Percentiles rank a stretch among this genome's conserved stretches.
Evolutionary conservation across 92 coral and sea anemone species (phyloP).

Genomic region (Galaxea fascicularis): DNA sequence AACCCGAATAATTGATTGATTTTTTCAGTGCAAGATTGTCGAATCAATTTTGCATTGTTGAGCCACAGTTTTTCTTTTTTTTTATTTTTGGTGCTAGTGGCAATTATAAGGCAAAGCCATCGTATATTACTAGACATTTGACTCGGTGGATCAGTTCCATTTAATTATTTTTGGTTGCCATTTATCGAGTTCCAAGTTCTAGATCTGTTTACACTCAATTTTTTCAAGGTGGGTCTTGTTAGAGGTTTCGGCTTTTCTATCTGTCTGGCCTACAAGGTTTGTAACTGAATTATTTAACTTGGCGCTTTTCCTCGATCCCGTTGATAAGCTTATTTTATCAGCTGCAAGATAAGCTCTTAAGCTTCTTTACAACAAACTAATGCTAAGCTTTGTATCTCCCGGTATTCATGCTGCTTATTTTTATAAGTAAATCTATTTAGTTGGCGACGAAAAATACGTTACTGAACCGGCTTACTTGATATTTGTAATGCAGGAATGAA

Average conservation of each 20-base stretch:
- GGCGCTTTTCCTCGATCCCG: background rate
- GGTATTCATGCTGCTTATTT: background rate
- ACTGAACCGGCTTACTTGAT: background rate
- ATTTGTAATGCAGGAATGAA: background rate
- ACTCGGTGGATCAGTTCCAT: too few species aligned
- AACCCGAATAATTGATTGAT: too few species aligned
- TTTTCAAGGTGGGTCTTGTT: background rate
- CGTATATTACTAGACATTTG: too few species aligned
- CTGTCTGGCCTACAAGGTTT: background rate
- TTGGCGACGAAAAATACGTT: background rate
- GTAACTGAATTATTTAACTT: background rate
- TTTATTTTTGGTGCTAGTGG: too few species aligned
- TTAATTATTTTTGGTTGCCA: too few species aligned
- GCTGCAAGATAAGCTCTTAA: background rate
- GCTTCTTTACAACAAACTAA: background rate
- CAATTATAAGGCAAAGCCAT: too few species aligned
- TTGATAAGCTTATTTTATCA: background rate
- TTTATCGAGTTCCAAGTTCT: too few species aligned
- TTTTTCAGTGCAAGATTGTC: too few species aligned
- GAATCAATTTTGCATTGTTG: too few species aligned
- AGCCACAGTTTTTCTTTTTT: too few species aligned
- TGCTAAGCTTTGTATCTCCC: constrained; percentile 8
- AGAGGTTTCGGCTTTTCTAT: background rate
- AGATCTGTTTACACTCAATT: background rate
- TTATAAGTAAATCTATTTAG: background rate